Evolutionary conservation across 2,888 invertebrate species (phyloP).

Genomic region (Campoplex capitator): DNA sequence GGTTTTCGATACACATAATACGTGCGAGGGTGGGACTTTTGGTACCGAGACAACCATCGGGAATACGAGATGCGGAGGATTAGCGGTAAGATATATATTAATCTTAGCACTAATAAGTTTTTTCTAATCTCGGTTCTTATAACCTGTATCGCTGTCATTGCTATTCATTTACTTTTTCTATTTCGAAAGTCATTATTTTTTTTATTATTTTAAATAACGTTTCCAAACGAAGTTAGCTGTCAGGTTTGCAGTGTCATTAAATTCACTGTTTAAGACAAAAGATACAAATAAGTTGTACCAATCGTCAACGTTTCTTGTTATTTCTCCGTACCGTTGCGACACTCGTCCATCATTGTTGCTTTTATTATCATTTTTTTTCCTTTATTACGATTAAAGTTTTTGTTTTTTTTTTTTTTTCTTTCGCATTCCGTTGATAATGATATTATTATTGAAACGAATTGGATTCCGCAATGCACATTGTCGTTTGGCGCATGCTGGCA

Average conservation of each 20-base stretch:
- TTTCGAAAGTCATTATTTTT: too few relatives aligned
- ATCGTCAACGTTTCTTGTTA: not conserved
- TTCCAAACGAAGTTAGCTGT: not conserved
- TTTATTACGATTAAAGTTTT: not conserved
- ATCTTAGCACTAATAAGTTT: not conserved
- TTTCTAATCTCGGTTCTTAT: not conserved
- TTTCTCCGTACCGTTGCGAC: not conserved
- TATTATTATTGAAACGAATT: conserved; percentile 9
- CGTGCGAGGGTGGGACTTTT: conserved; percentile 43
- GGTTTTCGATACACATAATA: conserved; percentile 46
- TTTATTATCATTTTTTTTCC: not conserved
- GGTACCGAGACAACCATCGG: conserved; percentile 63
- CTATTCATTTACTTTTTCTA: not conserved
- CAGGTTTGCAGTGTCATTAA: not conserved
- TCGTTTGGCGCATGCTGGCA: conserved; percentile 56
- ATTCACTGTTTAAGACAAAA: not conserved
- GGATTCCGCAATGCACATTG: conserved; percentile 49
- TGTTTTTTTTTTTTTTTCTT: conserved; percentile 10
- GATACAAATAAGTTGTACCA: not conserved
- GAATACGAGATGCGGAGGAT: conserved; percentile 81
- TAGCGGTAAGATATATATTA: conserved; percentile 78
- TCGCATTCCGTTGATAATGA: conserved; percentile 1
- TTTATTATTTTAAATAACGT: not conserved
- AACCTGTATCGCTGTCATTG: not conserved
- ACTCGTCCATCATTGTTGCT: not conserved